Evolutionary conservation across 2,888 invertebrate genomes (phyloP).

Genomic region (Perizoma affinitatum): DNA sequence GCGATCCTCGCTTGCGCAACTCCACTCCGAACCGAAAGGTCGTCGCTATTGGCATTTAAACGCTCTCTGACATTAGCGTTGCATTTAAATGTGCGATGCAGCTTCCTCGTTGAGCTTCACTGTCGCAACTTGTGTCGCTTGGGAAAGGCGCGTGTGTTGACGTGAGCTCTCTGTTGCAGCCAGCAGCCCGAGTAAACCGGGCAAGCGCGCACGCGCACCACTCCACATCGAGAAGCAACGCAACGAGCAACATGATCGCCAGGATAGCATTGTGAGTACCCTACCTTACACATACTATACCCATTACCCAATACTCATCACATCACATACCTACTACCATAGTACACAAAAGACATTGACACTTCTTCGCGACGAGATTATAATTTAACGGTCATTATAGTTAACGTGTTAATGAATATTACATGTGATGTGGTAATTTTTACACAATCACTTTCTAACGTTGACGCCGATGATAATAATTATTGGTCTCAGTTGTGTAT

Average conservation of each 20-base stretch:
- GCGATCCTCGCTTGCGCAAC: slow-evolving; percentile 81
- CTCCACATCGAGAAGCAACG: slow-evolving; percentile 42
- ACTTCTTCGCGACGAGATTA: slow-evolving; percentile 19
- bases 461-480: slow-evolving; percentile 51
- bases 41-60: slow-evolving; percentile 82
- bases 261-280: slow-evolving; percentile 76
- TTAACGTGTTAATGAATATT: slow-evolving; percentile 40
- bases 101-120: slow-evolving; percentile 81
- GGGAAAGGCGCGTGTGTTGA: slow-evolving; percentile 81
- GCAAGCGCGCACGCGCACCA: slow-evolving; percentile 55
- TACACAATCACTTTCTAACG: slow-evolving; percentile 68
- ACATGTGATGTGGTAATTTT: slow-evolving; percentile 43
- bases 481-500: slow-evolving; percentile 44
- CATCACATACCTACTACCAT: neutral
- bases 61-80: slow-evolving; percentile 83
- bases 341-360: slow-evolving; percentile 18
- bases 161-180: slow-evolving; percentile 79
- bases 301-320: slow-evolving; percentile 8
- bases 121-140: slow-evolving; percentile 78
- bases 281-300: slow-evolving; percentile 3
- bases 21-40: slow-evolving; percentile 76
- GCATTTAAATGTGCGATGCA: slow-evolving; percentile 80
- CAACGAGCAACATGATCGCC: slow-evolving; percentile 63
- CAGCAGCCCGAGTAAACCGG: slow-evolving; percentile 67
- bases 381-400: slow-evolving; percentile 28